Evolutionary conservation across 2,888 invertebrate species (phyloP).

Genomic region (Tupiocoris notatus): DNA sequence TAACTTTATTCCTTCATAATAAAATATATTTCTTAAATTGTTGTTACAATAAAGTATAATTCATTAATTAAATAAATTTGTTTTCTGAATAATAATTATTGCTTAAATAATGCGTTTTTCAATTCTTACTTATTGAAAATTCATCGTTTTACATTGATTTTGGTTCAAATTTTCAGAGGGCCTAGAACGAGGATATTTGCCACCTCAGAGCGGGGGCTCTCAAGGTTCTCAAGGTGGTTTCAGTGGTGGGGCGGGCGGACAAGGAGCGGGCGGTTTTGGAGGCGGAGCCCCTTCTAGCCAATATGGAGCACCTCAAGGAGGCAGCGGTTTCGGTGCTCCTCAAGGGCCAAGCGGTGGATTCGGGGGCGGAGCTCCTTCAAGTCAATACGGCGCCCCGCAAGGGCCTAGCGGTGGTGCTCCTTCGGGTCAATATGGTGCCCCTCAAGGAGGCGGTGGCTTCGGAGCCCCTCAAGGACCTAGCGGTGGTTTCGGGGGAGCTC

Average conservation of each 20-base stretch:
- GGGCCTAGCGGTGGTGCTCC: constrained; percentile 8
- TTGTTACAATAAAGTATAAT: no score
- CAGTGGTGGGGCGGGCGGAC: constrained; percentile 12
- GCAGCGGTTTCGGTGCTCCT: neutral
- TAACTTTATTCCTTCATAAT: neutral
- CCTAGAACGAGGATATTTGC: constrained; percentile 33
- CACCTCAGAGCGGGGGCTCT: constrained; percentile 24
- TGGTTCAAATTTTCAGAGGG: constrained; percentile 36
- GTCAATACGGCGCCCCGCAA: constrained; percentile 21
- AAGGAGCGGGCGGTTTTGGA: constrained; percentile 6
- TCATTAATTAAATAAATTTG: neutral
- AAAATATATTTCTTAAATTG: neutral
- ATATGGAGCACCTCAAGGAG: constrained; percentile 23
- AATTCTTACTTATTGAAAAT: no score
- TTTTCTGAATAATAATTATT: neutral
- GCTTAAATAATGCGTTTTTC: no score
- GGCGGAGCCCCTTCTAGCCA: constrained; percentile 36
- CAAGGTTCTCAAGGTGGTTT: constrained; percentile 23
- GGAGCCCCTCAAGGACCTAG: constrained; percentile 7
- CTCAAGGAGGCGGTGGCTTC: constrained; percentile 26
- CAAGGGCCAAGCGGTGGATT: constrained; percentile 20
- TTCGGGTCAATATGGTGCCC: constrained; percentile 9
- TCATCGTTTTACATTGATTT: no score
- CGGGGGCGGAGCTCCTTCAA: constrained; percentile 10
- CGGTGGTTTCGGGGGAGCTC: constrained; percentile 11